Evolutionary conservation across 1,140 invertebrate species (phyloP).

Genomic region (Phortica variegata): DNA sequence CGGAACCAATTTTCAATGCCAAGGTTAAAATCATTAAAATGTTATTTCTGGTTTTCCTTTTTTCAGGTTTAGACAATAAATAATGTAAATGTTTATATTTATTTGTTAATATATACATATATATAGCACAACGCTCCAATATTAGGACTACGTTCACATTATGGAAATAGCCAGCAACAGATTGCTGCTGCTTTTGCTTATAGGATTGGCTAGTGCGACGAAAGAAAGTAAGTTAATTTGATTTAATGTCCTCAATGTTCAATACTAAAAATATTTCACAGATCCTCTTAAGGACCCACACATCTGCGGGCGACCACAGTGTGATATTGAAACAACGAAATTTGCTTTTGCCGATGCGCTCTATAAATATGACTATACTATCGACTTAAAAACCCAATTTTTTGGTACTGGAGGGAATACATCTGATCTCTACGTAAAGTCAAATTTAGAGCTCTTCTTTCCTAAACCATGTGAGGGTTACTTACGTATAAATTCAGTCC

Average conservation of each 20-base stretch:
- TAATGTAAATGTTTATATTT: too few species aligned
- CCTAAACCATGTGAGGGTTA: constrained; percentile 48
- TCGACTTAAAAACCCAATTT: constrained; percentile 66
- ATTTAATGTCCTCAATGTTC: too few species aligned
- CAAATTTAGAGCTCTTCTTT: constrained; percentile 57
- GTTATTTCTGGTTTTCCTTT: too few species aligned
- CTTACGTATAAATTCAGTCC: constrained; percentile 33
- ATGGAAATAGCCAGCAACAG: too few species aligned
- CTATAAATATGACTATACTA: constrained; percentile 68
- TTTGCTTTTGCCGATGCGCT: constrained; percentile 63
- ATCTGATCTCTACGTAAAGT: constrained; percentile 65
- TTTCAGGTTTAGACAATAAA: too few species aligned
- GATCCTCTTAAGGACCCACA: constrained; percentile 68
- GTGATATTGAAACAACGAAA: constrained; percentile 58
- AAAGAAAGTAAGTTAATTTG: constrained; percentile 23
- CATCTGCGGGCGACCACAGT: constrained; percentile 66
- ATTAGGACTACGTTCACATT: too few species aligned
- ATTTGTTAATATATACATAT: too few species aligned
- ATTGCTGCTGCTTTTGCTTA: too few species aligned
- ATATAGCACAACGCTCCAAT: too few species aligned
- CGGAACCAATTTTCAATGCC: too few species aligned
- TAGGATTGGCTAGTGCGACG: too few species aligned
- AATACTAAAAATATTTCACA: constrained; percentile 34
- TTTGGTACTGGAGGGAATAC: constrained; percentile 67
- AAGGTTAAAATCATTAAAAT: too few species aligned